A percentile compares a stretch with the other conserved stretches of the same genome.
Conservation (phyloP, 2,888 invertebrate genomes). For the Liposcelis brunnea region DNA sequence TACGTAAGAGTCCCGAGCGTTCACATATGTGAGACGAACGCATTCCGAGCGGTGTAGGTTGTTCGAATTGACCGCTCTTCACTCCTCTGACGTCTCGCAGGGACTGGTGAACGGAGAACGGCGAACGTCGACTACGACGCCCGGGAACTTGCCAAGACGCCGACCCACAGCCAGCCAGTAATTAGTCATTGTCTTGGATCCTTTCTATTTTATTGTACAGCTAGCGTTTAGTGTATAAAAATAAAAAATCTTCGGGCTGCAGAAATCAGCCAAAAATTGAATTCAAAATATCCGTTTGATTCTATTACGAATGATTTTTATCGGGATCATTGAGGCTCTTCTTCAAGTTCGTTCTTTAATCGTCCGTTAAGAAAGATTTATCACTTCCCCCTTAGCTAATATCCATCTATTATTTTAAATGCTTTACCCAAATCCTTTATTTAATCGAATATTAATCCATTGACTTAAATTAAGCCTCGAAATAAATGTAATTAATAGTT, state of each 20-base stretch:
- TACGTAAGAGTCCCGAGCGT: conserved; percentile 2
- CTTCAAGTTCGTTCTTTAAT: no score
- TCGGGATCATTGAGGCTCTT: no score
- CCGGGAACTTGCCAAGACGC: conserved; percentile 4
- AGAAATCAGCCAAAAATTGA: neutral
- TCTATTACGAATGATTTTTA: neutral
- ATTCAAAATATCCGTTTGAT: neutral
- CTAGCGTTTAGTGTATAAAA: conserved; percentile 7
- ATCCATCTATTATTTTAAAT: no score
- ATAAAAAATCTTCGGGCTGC: conserved; percentile 3
- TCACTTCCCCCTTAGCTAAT: no score
- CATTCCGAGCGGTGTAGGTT: neutral
- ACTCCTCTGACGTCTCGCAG: conserved; percentile 2
- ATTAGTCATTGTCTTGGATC: conserved; percentile 9
- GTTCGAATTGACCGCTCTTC: no score
- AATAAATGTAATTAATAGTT: no score
- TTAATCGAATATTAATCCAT: no score
- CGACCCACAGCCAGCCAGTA: conserved; percentile 6
- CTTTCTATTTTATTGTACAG: conserved; percentile 9
- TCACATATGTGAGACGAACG: conserved; percentile 4
- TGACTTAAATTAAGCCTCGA: no score
- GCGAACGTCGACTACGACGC: neutral
- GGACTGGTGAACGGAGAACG: conserved; percentile 1
- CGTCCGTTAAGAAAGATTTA: no score
- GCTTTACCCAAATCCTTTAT: no score